Conservation (phyloP, 2,797 vertebrate species). For the Rallus crepitans region DNA sequence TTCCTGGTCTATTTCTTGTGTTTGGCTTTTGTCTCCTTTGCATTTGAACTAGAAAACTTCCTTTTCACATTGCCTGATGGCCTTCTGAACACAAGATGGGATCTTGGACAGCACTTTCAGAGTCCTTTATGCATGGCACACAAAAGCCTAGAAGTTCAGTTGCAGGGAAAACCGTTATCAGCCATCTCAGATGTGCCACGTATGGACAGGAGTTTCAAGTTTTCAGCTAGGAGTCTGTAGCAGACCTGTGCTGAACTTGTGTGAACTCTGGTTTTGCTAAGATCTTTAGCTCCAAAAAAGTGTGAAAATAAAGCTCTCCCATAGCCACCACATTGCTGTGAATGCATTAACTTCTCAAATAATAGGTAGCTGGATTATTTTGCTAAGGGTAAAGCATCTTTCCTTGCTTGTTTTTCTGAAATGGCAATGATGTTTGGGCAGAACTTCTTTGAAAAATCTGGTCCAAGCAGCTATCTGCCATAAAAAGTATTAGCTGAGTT, state of each 20-base stretch:
- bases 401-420: neutral
- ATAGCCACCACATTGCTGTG: neutral
- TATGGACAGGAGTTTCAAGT: neutral
- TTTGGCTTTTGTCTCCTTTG: conserved; percentile 47
- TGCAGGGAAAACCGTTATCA: neutral
- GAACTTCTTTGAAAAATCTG: neutral
- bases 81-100: neutral
- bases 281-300: neutral
- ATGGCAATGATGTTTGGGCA: neutral
- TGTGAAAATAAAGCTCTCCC: neutral
- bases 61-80: neutral
- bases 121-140: neutral
- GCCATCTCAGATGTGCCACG: neutral
- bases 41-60: conserved; percentile 9
- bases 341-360: neutral
- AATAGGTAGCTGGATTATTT: neutral
- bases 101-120: neutral
- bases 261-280: neutral
- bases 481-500: neutral
- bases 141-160: neutral
- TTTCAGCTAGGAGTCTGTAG: neutral
- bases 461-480: neutral
- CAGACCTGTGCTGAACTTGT: conserved; percentile 9
- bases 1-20: neutral
- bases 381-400: neutral